phyloP scores from a whole-genome alignment of 92 coral and sea anemone species.

The Palythoa heliodiscus region DNA sequence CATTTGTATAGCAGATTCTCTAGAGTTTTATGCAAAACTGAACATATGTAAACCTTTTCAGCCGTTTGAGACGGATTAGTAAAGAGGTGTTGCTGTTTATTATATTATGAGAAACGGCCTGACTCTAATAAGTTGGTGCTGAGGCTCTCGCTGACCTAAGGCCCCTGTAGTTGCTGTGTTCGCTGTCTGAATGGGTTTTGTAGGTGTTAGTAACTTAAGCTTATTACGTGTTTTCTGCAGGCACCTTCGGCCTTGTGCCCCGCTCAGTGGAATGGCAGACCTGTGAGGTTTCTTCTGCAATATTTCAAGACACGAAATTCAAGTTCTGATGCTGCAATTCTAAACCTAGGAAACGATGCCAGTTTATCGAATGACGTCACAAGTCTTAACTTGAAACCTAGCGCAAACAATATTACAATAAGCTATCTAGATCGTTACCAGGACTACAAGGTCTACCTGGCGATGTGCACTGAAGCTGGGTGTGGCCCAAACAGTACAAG shows the following conservation, averaged over 20 bases:
- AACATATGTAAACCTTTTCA: no score
- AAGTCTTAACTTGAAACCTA: neutral
- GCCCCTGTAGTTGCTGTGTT: no score
- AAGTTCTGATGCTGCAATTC: neutral
- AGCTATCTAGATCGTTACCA: slow-evolving; percentile 11
- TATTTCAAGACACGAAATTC: neutral
- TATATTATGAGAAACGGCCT: no score
- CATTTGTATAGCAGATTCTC: no score
- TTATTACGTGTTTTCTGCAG: neutral
- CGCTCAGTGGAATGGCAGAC: slow-evolving; percentile 8
- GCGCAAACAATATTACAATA: slow-evolving; percentile 6
- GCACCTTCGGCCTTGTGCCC: neutral
- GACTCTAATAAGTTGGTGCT: no score
- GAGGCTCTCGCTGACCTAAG: no score
- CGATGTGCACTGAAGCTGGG: slow-evolving; percentile 36
- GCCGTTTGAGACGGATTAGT: no score
- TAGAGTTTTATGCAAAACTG: no score
- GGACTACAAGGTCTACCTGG: neutral
- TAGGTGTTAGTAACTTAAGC: no score
- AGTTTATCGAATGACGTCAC: neutral
- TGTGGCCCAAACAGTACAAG: slow-evolving; percentile 3
- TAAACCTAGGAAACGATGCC: slow-evolving; percentile 14
- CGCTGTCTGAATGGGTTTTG: no score
- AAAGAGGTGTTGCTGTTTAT: no score
- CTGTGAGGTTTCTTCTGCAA: slow-evolving; percentile 16